Conservation (phyloP, 2,113 vertebrate species). For the Pluvianellus socialis region DNA sequence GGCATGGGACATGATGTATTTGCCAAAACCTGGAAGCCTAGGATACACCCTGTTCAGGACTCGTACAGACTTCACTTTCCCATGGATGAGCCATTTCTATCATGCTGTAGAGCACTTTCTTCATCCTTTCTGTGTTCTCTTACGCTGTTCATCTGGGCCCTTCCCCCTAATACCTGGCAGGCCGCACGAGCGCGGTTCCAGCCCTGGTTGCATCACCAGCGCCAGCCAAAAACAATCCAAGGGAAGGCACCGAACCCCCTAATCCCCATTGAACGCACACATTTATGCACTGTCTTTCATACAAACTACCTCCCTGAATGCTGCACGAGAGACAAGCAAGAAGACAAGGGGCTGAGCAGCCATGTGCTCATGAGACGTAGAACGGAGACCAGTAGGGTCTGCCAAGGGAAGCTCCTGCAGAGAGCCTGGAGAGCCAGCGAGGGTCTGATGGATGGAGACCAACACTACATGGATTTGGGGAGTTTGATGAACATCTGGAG, state of each 20-base stretch:
- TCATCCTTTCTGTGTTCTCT: background rate
- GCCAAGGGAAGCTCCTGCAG: background rate
- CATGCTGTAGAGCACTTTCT: background rate
- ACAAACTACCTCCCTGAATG: background rate
- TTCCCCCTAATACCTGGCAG: background rate
- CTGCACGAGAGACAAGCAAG: background rate
- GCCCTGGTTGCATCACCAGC: background rate
- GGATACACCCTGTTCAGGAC: constrained; percentile 28
- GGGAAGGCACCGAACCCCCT: background rate
- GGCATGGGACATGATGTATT: background rate
- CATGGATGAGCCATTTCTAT: background rate
- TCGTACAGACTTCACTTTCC: background rate
- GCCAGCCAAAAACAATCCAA: background rate
- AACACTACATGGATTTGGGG: fast-evolving
- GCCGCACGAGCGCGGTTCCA: fast-evolving
- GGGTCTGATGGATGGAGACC: background rate
- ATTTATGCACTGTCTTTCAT: background rate
- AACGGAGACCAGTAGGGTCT: background rate
- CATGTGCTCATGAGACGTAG: fast-evolving
- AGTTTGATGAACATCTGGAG: background rate
- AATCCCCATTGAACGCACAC: background rate
- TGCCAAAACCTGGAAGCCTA: background rate
- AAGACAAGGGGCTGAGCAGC: background rate
- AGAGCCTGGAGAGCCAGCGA: fast-evolving
- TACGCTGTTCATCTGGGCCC: background rate